phyloP scores from a whole-genome alignment of 1,140 invertebrate species.

The Drosophila rufa region DNA sequence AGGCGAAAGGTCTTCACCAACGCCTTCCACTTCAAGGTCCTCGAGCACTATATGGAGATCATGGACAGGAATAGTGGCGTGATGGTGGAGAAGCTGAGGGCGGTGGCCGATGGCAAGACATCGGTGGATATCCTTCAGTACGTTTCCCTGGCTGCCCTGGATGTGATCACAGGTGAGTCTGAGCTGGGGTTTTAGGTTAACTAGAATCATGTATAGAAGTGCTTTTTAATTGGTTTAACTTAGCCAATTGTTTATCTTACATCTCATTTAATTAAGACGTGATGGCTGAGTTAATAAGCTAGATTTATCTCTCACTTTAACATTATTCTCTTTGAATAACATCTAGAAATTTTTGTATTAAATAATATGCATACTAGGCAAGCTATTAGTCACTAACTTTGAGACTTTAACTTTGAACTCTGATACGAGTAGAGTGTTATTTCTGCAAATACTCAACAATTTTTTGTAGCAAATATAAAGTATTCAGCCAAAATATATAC shows the following conservation, averaged over 20 bases:
- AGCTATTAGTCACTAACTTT: no score
- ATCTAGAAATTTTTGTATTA: neutral
- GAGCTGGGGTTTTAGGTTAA: neutral
- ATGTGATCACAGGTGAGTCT: slow-evolving; percentile 63
- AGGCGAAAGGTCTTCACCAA: slow-evolving; percentile 88
- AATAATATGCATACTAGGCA: neutral
- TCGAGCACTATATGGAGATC: slow-evolving; percentile 90
- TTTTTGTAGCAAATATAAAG: neutral
- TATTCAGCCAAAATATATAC: no score
- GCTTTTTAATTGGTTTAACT: no score
- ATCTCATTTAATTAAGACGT: neutral
- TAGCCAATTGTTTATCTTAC: neutral
- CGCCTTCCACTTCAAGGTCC: slow-evolving; percentile 93
- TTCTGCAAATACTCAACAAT: no score
- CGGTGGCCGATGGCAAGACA: slow-evolving; percentile 50
- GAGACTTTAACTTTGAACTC: neutral
- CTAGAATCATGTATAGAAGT: neutral
- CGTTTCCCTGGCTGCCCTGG: slow-evolving; percentile 65
- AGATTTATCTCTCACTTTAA: neutral
- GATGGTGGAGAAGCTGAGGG: slow-evolving; percentile 86
- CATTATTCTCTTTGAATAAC: neutral
- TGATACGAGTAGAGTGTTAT: neutral
- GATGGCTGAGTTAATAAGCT: neutral
- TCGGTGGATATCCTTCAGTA: slow-evolving; percentile 45
- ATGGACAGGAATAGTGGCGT: slow-evolving; percentile 89